Base-by-base conservation (phyloP, 2,113 vertebrate genomes). In the Clupea harengus region DNA sequence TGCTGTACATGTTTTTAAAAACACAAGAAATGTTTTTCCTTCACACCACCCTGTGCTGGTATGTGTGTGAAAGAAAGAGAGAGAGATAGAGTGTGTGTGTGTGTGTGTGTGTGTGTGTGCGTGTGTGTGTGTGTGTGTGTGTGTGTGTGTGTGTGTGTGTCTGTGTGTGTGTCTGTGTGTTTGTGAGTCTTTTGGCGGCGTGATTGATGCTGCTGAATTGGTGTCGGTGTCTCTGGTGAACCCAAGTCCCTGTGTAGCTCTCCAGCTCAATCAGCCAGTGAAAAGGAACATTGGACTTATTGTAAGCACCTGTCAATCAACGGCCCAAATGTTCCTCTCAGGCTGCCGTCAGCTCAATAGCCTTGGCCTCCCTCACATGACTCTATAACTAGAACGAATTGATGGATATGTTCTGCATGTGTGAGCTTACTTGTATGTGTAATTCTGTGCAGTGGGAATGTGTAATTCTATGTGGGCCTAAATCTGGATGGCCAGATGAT, bases 281-380 rank as follows among this genome's bases (percentile, higher is more conserved):
- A 78, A 78, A 78, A 78, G 72, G 72, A 78, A 78, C 72, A 78
- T 78, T 78, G 72, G 32, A 39, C 9, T 78, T 15, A 17, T 78
- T 78, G 72, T 78, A 78, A 78, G 72, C 72, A 78, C 28, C 72
- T 78, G 72, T 78, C 72, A 78, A 78, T 78, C 72, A 78, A 17
- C 7, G 1, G 32, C 32, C 72, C 28, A 78, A 78, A 78, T 78
- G 72, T 78, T 32, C 72, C 72, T 78, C 72, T 17, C 72, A 44
- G 72, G 72, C 32, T 39, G 32, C 72, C 28, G 32, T 78, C 72
- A 13, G 15, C 72, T 78, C 28, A 78, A 78, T 78, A 13, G 32
- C 72, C 72, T 17, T 17, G 72, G 72, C 28, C 72, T 32, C 72
- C 28, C 72, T 78, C 72, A 78, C 72, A 78, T 78, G 72, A 39